Evolutionary conservation across 2,797 vertebrate species (phyloP).

Genomic region (Jordanella pulchra): DNA sequence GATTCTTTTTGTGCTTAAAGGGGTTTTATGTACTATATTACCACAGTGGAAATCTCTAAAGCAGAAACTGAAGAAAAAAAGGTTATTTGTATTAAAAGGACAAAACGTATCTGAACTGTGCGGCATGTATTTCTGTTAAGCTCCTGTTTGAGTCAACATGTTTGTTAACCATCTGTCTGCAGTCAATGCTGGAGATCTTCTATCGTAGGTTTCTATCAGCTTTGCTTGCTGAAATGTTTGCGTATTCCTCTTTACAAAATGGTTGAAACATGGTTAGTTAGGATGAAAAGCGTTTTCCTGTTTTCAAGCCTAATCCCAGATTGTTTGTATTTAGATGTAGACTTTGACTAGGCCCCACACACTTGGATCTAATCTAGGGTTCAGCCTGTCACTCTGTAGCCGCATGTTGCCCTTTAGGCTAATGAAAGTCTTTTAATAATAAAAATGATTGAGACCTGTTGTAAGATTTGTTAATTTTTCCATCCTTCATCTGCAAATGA

Average conservation of each 20-base stretch:
- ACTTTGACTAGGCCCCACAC: too few relatives aligned
- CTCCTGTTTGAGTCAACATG: too few relatives aligned
- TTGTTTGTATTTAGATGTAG: too few relatives aligned
- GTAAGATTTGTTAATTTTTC: not conserved
- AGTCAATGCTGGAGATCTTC: too few relatives aligned
- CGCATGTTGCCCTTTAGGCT: not conserved
- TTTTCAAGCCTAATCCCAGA: too few relatives aligned
- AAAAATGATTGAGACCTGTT: not conserved
- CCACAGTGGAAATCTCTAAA: not conserved
- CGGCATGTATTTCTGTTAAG: not conserved
- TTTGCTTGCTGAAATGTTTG: too few relatives aligned
- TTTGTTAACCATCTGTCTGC: too few relatives aligned
- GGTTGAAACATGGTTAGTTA: too few relatives aligned
- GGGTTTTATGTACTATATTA: not conserved
- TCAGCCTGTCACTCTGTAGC: not conserved
- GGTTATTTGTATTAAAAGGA: not conserved
- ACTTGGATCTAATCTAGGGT: not conserved
- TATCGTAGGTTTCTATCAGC: too few relatives aligned
- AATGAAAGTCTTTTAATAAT: not conserved
- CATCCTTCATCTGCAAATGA: too few relatives aligned
- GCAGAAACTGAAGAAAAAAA: not conserved
- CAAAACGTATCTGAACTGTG: not conserved
- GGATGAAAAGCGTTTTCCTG: too few relatives aligned
- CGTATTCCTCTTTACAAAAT: too few relatives aligned
- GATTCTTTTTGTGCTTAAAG: not conserved